Base-by-base conservation (phyloP, 2,797 vertebrate genomes). In the Glyptemys insculpta region DNA sequence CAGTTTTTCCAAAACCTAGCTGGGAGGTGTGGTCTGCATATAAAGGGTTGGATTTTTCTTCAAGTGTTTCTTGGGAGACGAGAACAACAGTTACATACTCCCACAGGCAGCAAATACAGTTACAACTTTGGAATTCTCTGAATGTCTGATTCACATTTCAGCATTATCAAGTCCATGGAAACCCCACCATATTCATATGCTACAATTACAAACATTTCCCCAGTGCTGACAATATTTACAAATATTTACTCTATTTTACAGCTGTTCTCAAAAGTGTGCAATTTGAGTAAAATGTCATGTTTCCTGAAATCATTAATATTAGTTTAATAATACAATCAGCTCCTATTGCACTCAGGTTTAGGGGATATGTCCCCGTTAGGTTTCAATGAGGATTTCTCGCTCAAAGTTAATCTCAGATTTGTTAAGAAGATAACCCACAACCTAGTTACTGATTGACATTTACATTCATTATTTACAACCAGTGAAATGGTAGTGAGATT, bases 261-360 rank as follows among this genome's bases (percentile, higher is more conserved):
- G 96, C 87, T 90, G 96, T 97, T 97, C 93, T 96, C 97, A 94
- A 97, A 98, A 97, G 92, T 98, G 96, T 98, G 97, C 98, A 98
- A 98, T 97, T 96, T 96, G 97, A 97, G 96, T 98, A 91, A 96
- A 95, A 96, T 92, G 97, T 94, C 93, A 96, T 93, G 93, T 95
- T 97, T 98, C 97, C 98, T 98, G 98, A 98, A 98, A 90, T 96
- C 94, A 90, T 89, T 92, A 91, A 90, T 97, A 93, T 97, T 27
- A 89, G 93, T 96, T 98, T 86, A 96, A 95, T 85, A 96, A 95
- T 96, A 98, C 96, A 98, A 97, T 98, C 97, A 96, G 97, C 98
- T 97, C 97, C 95, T 98, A 98, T 98, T 98, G 98, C 98, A 98
- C 98, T 98, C 97, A 89, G 92, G 95, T 91, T 96, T 91, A 90